A percentile compares a stretch with the other conserved stretches of the same genome.
phyloP scores from a whole-genome alignment of 2,888 invertebrate species.

The Ichneumon xanthorius region DNA sequence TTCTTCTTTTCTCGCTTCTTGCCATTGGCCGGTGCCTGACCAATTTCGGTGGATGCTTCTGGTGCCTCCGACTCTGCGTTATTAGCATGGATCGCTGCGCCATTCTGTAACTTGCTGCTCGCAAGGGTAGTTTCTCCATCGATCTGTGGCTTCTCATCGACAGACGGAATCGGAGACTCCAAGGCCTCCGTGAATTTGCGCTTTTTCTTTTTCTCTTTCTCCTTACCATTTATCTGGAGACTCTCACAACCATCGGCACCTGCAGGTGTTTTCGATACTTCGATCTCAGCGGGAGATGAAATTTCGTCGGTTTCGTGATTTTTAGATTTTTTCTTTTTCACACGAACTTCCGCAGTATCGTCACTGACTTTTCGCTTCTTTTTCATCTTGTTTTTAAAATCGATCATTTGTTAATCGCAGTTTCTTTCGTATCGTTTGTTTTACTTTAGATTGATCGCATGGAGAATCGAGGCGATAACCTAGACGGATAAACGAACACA shows the following conservation, averaged over 20 bases:
- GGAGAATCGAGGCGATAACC: constrained; percentile 50
- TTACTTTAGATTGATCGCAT: background rate
- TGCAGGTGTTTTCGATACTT: background rate
- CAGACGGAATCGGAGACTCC: background rate
- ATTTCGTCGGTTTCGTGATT: constrained; percentile 10
- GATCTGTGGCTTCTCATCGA: constrained; percentile 33
- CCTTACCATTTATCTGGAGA: constrained; percentile 15
- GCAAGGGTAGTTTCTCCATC: background rate
- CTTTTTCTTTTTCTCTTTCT: constrained; percentile 61
- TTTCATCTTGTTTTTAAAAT: constrained; percentile 47
- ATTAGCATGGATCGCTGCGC: background rate
- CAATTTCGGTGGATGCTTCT: background rate
- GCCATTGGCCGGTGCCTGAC: background rate
- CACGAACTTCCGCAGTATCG: background rate
- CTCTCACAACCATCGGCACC: constrained; percentile 17
- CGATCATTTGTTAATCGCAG: constrained; percentile 33
- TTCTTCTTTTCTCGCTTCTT: constrained; percentile 10
- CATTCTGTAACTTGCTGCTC: constrained; percentile 21
- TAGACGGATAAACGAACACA: constrained; percentile 50
- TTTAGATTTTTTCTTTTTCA: constrained; percentile 51
- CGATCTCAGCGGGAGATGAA: background rate
- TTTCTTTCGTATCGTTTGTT: background rate
- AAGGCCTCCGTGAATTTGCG: constrained; percentile 19
- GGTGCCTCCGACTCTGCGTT: background rate
- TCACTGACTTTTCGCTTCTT: constrained; percentile 63